Evolutionary conservation across 2,797 vertebrate species (phyloP).

Genomic region (Podarcis siculus): DNA sequence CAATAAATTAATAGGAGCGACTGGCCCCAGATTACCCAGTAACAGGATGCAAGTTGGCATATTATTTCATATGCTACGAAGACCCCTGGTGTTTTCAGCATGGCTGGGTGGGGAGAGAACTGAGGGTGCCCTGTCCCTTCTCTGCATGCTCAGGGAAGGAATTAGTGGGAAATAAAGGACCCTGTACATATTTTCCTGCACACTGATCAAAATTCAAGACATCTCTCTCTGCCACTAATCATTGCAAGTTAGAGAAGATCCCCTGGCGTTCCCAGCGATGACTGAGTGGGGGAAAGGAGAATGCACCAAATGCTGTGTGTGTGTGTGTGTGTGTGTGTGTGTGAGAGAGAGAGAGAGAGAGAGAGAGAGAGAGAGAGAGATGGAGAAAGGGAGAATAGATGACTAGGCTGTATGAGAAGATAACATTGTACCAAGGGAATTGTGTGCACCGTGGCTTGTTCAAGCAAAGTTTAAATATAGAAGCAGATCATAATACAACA

Average conservation of each 20-base stretch:
- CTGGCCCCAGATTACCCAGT: background rate
- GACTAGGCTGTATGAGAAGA: background rate
- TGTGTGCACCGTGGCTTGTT: background rate
- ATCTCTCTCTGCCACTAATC: background rate
- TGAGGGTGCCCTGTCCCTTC: background rate
- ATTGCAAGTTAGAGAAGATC: background rate
- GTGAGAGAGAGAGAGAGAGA: too few relatives aligned
- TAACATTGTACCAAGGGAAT: background rate
- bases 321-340: background rate
- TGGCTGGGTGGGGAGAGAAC: background rate
- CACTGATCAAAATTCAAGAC: background rate
- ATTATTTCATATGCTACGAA: background rate
- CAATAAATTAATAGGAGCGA: background rate
- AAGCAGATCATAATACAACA: slow-evolving; percentile 47
- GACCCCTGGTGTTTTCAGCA: background rate
- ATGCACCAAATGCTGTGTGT: background rate
- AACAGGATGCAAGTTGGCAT: background rate
- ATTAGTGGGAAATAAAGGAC: background rate
- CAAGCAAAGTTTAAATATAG: slow-evolving; percentile 23
- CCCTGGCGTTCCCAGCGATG: background rate
- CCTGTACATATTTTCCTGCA: background rate
- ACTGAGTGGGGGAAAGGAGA: background rate
- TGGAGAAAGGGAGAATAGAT: background rate
- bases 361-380: too few relatives aligned
- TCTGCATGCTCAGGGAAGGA: background rate